phyloP scores from a whole-genome alignment of 53 echinoderm and acorn worm genomes.

The Holothuria scabra region DNA sequence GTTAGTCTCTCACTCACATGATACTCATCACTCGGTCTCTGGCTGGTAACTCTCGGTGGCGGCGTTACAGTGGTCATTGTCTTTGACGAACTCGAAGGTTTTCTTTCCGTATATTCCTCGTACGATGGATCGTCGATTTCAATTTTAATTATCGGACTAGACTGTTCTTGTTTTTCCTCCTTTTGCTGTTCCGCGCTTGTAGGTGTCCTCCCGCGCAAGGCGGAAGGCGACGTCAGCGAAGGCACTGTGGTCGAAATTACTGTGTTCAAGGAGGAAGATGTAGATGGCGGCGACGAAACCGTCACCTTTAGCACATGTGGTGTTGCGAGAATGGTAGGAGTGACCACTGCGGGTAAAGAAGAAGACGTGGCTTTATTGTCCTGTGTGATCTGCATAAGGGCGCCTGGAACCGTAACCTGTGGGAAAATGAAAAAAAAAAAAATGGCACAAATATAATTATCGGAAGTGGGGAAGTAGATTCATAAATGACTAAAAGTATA shows the following conservation, averaged over 20 bases:
- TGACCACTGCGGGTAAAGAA: constrained; percentile 6
- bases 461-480: no score
- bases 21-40: not conserved
- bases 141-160: not conserved
- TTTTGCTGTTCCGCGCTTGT: not conserved
- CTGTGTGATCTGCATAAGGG: constrained; percentile 28
- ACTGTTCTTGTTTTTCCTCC: not conserved
- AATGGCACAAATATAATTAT: no score
- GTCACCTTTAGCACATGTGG: constrained; percentile 14
- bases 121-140: constrained; percentile 35
- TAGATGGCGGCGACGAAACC: not conserved
- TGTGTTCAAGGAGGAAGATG: not conserved
- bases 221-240: not conserved
- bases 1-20: constrained; percentile 9
- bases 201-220: not conserved
- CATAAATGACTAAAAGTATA: no score
- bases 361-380: constrained; percentile 9
- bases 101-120: not conserved
- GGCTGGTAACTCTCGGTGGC: constrained; percentile 1
- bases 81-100: not conserved
- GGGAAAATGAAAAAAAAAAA: no score
- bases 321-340: constrained; percentile 10
- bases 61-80: constrained; percentile 11
- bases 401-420: not conserved
- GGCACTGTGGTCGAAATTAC: constrained; percentile 7